Conservation (phyloP, 2,797 vertebrate species). For the Clarias fuscus region DNA sequence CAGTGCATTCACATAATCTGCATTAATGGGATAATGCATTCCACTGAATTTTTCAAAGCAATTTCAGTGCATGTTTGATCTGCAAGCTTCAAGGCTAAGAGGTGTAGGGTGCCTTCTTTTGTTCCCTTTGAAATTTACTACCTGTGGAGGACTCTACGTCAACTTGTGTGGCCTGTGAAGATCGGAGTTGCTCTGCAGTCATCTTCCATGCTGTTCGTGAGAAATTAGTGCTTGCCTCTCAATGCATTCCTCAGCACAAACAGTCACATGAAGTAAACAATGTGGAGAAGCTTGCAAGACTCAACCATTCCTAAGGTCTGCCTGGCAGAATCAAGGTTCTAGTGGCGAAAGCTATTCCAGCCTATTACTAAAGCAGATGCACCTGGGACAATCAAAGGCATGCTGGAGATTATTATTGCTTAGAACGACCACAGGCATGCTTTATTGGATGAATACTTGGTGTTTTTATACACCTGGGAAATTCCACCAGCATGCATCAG, state of each 20-base stretch:
- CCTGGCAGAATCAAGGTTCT: conserved; percentile 29
- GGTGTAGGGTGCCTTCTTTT: conserved; percentile 13
- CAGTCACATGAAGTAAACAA: conserved; percentile 44
- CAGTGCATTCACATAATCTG: conserved; percentile 8
- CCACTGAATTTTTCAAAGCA: background rate
- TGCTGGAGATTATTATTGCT: conserved; percentile 43
- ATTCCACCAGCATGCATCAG: conserved; percentile 29
- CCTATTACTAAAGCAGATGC: conserved; percentile 41
- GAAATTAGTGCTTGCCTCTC: conserved; percentile 35
- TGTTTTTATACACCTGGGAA: conserved; percentile 40
- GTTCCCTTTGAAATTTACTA: conserved; percentile 41
- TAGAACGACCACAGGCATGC: conserved; percentile 43
- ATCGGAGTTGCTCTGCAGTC: conserved; percentile 19
- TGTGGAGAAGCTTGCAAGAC: conserved; percentile 41
- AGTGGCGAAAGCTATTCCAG: conserved; percentile 45
- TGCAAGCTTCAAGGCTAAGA: background rate
- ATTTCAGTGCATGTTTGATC: background rate
- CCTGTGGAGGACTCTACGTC: conserved; percentile 25
- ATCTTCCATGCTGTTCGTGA: conserved; percentile 44
- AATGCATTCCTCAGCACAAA: conserved; percentile 40
- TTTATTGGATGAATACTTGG: conserved; percentile 25
- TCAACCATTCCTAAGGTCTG: conserved; percentile 25
- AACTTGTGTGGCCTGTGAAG: conserved; percentile 44
- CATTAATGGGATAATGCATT: background rate
- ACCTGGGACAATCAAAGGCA: conserved; percentile 47